phyloP scores from a whole-genome alignment of 2,797 vertebrate species.

The Sebastes umbrosus region DNA sequence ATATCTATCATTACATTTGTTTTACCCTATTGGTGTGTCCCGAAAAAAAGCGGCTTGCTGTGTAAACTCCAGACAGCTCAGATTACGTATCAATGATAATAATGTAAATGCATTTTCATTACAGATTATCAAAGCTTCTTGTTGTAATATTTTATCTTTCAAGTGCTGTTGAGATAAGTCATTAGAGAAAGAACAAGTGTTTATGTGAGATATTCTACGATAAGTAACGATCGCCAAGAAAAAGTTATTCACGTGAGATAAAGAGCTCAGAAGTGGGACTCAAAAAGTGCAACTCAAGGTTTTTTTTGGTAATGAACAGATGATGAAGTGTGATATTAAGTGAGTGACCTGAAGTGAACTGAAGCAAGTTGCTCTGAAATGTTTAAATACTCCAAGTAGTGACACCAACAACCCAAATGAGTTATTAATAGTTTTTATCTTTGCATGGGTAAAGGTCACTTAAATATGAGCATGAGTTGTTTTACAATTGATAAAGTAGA shows the following conservation, averaged over 20 bases:
- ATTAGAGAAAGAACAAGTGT: slow-evolving; percentile 13
- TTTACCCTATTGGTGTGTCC: no score
- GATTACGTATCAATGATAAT: slow-evolving; percentile 27
- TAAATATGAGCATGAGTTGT: slow-evolving; percentile 23
- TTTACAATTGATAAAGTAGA: slow-evolving; percentile 39
- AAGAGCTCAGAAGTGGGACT: not conserved
- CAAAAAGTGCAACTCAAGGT: not conserved
- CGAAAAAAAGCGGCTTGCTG: not conserved
- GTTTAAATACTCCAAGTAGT: slow-evolving; percentile 5
- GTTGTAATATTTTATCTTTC: slow-evolving; percentile 12
- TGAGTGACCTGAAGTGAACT: not conserved
- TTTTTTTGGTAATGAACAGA: not conserved
- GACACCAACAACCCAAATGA: slow-evolving; percentile 18
- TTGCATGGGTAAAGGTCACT: slow-evolving; percentile 29
- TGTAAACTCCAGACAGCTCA: slow-evolving; percentile 22
- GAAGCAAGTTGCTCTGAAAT: not conserved
- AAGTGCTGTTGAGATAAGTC: slow-evolving; percentile 31
- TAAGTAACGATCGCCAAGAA: not conserved
- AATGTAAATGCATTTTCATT: slow-evolving; percentile 33
- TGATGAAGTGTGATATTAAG: not conserved
- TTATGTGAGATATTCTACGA: slow-evolving; percentile 5
- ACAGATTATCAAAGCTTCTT: slow-evolving; percentile 36
- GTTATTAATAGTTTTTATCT: slow-evolving; percentile 25
- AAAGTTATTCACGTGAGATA: not conserved
- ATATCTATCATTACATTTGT: no score